Evolutionary conservation across 2,888 invertebrate species (phyloP).

Genomic region (Rutpela maculata): DNA sequence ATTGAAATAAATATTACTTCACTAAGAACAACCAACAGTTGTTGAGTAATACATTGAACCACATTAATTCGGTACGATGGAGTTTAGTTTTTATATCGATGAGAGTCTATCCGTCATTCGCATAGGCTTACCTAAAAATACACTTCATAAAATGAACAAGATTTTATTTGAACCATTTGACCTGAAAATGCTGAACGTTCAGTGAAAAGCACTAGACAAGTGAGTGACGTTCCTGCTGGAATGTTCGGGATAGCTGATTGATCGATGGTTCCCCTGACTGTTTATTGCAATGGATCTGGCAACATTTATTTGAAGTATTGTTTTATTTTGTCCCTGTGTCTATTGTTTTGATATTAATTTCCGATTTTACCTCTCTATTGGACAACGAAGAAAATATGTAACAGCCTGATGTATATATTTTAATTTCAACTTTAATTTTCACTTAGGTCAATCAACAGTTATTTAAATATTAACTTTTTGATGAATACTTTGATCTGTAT

Average conservation of each 20-base stretch:
- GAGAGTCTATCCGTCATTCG: constrained; percentile 26
- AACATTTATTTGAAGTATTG: constrained; percentile 31
- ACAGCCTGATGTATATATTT: too few relatives aligned
- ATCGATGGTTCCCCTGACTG: constrained; percentile 65
- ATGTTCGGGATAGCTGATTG: constrained; percentile 69
- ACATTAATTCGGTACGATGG: not conserved
- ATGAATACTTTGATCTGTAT: too few relatives aligned
- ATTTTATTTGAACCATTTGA: constrained; percentile 61
- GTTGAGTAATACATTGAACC: not conserved
- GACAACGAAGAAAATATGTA: too few relatives aligned
- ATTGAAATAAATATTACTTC: too few relatives aligned
- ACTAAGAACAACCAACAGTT: too few relatives aligned
- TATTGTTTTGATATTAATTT: constrained; percentile 5
- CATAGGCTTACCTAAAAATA: constrained; percentile 24
- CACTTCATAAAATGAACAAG: constrained; percentile 41
- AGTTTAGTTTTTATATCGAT: not conserved
- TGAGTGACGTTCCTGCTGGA: constrained; percentile 67
- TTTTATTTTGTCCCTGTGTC: constrained; percentile 13
- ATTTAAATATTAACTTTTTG: too few relatives aligned
- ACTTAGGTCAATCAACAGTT: too few relatives aligned
- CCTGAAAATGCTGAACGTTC: constrained; percentile 61
- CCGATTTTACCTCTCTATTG: not conserved
- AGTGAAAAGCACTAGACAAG: constrained; percentile 65
- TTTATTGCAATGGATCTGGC: constrained; percentile 49
- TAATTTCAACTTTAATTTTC: too few relatives aligned